Conservation (phyloP, 2,888 invertebrate genomes). For the Emmelina monodactyla region DNA sequence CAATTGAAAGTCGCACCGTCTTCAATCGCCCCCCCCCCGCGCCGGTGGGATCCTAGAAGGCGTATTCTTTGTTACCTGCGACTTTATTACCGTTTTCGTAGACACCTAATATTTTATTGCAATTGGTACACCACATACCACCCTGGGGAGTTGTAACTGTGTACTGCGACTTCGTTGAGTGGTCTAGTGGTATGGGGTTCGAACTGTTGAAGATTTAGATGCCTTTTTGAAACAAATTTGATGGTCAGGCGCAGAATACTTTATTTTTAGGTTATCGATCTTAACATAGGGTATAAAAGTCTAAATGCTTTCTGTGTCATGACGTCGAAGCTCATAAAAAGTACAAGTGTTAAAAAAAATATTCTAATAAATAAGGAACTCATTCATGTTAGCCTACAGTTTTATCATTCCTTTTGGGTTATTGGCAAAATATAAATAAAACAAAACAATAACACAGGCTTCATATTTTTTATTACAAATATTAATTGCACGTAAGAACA, state of each 20-base stretch:
- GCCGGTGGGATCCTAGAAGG: too few species aligned
- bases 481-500: constrained; percentile 61
- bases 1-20: too few species aligned
- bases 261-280: too few species aligned
- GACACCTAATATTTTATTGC: constrained; percentile 1
- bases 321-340: too few species aligned
- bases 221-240: too few species aligned
- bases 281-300: too few species aligned
- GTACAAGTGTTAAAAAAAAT: not conserved
- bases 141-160: not conserved
- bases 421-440: constrained; percentile 20
- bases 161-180: too few species aligned
- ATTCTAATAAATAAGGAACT: not conserved
- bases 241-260: too few species aligned
- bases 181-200: too few species aligned
- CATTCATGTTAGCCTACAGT: not conserved
- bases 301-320: too few species aligned
- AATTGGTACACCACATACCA: not conserved
- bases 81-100: constrained; percentile 1
- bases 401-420: not conserved
- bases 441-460: constrained; percentile 36
- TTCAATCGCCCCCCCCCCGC: too few species aligned
- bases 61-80: not conserved
- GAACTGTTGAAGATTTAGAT: too few species aligned
- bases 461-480: constrained; percentile 57